Percentiles rank a stretch among this genome's conserved stretches.
These are phyloP conservation scores for Drosophila bocki DNA, from an alignment of 1,140 invertebrate genomes.

Conservation along the genomic window DNA sequence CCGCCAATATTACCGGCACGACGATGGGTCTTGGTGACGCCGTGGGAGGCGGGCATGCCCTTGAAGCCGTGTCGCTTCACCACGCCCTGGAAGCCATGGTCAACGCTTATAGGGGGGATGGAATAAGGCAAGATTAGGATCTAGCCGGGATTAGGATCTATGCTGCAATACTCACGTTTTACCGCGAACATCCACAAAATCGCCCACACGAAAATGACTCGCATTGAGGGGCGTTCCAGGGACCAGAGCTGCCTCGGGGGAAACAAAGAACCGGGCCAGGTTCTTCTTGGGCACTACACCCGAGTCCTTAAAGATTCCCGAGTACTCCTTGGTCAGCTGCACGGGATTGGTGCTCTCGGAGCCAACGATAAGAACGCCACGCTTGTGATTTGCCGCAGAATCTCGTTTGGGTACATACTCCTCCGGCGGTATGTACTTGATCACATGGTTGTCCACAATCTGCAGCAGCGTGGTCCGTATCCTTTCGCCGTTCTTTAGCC, in stretches of 20 bases:
- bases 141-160: background rate
- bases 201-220: conserved; percentile 95
- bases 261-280: conserved; percentile 93
- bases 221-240: conserved; percentile 96
- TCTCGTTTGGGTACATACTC: conserved; percentile 87
- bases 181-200: conserved; percentile 95
- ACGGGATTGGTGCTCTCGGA: conserved; percentile 95
- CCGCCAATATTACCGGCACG: conserved; percentile 95
- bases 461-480: conserved; percentile 93
- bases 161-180: conserved; percentile 91
- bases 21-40: conserved; percentile 97
- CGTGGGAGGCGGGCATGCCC: conserved; percentile 96
- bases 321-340: conserved; percentile 95
- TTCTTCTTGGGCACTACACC: conserved; percentile 96
- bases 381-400: conserved; percentile 78
- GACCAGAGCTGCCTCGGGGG: conserved; percentile 93
- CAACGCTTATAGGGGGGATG: conserved; percentile 87
- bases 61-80: conserved; percentile 98
- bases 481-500: conserved; percentile 94
- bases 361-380: conserved; percentile 93
- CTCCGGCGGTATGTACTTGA: conserved; percentile 95
- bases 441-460: conserved; percentile 97
- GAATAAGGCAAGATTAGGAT: background rate
- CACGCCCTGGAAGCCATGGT: conserved; percentile 99
- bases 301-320: conserved; percentile 92